phyloP scores from a whole-genome alignment of 2,113 vertebrate species.

The Peromyscus californicus region DNA sequence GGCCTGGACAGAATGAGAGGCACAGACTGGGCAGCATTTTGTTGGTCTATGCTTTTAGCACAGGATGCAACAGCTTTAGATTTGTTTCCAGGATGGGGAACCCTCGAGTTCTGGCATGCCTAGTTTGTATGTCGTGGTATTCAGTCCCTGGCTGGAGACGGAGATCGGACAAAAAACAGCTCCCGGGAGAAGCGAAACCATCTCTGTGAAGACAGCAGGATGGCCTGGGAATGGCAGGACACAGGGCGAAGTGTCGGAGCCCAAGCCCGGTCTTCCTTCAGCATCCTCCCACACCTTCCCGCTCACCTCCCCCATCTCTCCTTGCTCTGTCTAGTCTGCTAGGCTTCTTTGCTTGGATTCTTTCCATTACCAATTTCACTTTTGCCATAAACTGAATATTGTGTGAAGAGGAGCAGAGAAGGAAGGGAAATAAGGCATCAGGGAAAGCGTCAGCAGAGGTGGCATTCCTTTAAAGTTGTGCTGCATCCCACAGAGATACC shows the following conservation, averaged over 20 bases:
- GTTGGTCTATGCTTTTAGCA: conserved; percentile 8
- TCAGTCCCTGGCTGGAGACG: conserved; percentile 25
- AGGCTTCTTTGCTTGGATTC: conserved; percentile 75
- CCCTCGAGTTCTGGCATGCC: conserved; percentile 52
- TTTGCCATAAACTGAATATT: conserved; percentile 68
- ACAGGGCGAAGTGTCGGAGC: background rate
- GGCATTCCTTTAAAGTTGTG: background rate
- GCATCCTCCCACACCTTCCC: background rate
- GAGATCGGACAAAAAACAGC: conserved; percentile 62
- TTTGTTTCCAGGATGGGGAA: conserved; percentile 63
- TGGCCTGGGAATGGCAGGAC: background rate
- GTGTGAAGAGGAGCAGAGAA: conserved; percentile 35
- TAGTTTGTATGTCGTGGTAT: conserved; percentile 59
- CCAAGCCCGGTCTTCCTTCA: conserved; percentile 37
- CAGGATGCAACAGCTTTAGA: conserved; percentile 56
- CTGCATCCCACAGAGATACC: background rate
- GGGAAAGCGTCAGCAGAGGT: background rate
- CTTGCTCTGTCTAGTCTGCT: conserved; percentile 67
- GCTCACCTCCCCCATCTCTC: fast-evolving
- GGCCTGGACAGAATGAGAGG: conserved; percentile 60
- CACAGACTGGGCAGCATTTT: conserved; percentile 41
- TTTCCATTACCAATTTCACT: conserved; percentile 75
- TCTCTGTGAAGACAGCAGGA: background rate
- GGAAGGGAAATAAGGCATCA: conserved; percentile 32
- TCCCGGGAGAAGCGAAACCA: background rate